Conservation (phyloP, 1,140 invertebrate genomes). For the Yoshiicerus persimilis region DNA sequence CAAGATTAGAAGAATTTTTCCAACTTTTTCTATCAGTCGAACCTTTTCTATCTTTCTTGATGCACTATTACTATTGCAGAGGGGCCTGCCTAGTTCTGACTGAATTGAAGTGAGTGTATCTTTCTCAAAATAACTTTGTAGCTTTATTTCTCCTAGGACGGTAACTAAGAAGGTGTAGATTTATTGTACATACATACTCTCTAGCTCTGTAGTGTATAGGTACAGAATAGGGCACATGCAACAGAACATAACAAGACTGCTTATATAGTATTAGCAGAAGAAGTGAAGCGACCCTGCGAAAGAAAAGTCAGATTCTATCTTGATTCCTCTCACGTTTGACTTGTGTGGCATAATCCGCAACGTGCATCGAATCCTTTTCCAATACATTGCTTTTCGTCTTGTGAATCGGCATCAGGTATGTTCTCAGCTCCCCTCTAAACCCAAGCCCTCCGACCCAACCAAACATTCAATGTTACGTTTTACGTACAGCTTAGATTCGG, state of each 20-base stretch:
- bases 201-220: background rate
- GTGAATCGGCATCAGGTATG: constrained; percentile 10
- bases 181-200: background rate
- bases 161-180: background rate
- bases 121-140: background rate
- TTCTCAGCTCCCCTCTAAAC: background rate
- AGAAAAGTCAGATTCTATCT: background rate
- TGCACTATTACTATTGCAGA: background rate
- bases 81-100: too few species aligned
- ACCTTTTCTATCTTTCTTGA: background rate
- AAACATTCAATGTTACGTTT: background rate
- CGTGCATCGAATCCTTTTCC: constrained; percentile 34
- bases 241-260: background rate
- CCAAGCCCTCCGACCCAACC: background rate
- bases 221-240: background rate
- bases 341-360: constrained; percentile 30
- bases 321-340: constrained; percentile 27
- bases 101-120: background rate
- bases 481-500: background rate
- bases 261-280: background rate
- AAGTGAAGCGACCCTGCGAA: background rate
- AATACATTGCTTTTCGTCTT: constrained; percentile 21
- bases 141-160: background rate
- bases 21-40: background rate
- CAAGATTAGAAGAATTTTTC: background rate